phyloP scores from a whole-genome alignment of 2,888 invertebrate species.

The Noctua fimbriata region DNA sequence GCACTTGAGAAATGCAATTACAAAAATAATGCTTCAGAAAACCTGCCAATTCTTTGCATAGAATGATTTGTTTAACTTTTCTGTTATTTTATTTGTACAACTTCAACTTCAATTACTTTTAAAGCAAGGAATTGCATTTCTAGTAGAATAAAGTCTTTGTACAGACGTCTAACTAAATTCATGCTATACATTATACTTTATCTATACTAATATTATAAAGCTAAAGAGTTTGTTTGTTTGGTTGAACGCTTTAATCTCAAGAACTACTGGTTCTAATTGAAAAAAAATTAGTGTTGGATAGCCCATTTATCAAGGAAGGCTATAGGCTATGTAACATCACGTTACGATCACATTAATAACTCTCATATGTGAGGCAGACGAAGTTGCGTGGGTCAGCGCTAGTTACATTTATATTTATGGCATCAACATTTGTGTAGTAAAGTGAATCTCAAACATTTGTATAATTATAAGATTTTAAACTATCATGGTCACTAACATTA shows the following conservation, averaged over 20 bases:
- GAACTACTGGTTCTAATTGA: no score
- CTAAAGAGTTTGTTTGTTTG: no score
- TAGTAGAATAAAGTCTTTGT: neutral
- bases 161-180: neutral
- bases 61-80: slow-evolving; percentile 20
- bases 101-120: slow-evolving; percentile 20
- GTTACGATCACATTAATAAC: no score
- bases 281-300: no score
- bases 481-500: no score
- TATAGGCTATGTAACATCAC: no score
- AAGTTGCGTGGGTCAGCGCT: no score
- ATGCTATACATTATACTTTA: neutral
- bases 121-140: slow-evolving; percentile 13
- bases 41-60: slow-evolving; percentile 18
- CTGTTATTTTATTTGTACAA: slow-evolving; percentile 17
- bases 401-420: neutral
- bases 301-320: no score
- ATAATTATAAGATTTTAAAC: no score
- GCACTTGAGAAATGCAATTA: slow-evolving; percentile 14
- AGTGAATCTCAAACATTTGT: neutral
- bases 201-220: no score
- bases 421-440: neutral
- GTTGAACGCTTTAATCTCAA: no score
- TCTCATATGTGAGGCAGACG: no score
- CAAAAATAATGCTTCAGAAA: slow-evolving; percentile 1